These are phyloP conservation scores for Sclerodermus sp. DNA, from an alignment of 2,888 invertebrate genomes.

Conservation along the genomic window DNA sequence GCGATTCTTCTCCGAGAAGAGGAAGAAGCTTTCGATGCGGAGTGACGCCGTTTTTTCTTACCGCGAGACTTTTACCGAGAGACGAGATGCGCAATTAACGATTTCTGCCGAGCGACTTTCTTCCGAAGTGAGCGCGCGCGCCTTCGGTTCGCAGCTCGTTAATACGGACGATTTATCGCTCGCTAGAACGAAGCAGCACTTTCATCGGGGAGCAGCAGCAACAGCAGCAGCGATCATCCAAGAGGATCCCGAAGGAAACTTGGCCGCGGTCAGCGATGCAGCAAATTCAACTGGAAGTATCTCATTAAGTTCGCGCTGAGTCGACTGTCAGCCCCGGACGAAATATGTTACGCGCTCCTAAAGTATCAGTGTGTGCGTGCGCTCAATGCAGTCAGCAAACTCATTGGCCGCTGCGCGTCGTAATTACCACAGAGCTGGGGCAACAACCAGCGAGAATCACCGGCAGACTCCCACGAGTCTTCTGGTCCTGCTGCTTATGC, in stretches of 20 bases:
- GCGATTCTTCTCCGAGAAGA: too few relatives aligned
- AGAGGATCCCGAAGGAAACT: conserved; percentile 15
- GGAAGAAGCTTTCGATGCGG: too few relatives aligned
- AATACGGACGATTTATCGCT: conserved; percentile 25
- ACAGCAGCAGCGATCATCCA: conserved; percentile 7
- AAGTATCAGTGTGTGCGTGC: too few relatives aligned
- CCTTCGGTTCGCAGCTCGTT: conserved; percentile 13
- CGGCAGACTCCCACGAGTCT: too few relatives aligned
- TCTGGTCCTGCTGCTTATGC: too few relatives aligned
- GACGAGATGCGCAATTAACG: conserved; percentile 19
- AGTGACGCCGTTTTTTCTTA: background rate
- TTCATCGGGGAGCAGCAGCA: too few relatives aligned
- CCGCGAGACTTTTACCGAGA: background rate
- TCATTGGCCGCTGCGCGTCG: too few relatives aligned
- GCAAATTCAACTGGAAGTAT: conserved; percentile 19
- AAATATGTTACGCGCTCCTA: background rate
- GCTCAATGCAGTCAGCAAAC: too few relatives aligned
- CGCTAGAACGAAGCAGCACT: conserved; percentile 17
- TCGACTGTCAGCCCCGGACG: background rate
- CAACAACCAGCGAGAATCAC: too few relatives aligned
- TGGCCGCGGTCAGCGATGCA: conserved; percentile 3
- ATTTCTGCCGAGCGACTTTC: conserved; percentile 21
- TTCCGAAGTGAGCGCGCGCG: conserved; percentile 14
- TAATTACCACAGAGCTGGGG: too few relatives aligned
- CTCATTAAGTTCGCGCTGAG: conserved; percentile 12